phyloP scores from a whole-genome alignment of 2,888 invertebrate species.

The Patella depressa region DNA sequence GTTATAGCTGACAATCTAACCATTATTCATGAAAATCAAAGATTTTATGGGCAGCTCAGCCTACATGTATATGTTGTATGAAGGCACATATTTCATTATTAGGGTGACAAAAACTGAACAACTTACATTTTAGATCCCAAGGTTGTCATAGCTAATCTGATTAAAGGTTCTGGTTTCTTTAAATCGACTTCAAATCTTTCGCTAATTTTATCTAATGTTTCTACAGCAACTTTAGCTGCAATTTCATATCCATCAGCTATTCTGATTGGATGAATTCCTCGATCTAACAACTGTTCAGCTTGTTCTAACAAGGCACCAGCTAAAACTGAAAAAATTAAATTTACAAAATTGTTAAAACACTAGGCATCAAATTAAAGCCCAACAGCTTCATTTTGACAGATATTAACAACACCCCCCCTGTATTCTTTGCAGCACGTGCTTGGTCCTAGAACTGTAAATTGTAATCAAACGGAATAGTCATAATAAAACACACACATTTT shows the following conservation, averaged over 20 bases:
- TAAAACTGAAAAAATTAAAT: slow-evolving; percentile 74
- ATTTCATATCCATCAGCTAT: slow-evolving; percentile 99
- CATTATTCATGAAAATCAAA: too few relatives aligned
- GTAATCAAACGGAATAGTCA: too few relatives aligned
- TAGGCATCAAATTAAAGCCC: too few relatives aligned
- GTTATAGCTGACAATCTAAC: too few relatives aligned
- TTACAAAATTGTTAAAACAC: too few relatives aligned
- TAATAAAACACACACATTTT: too few relatives aligned
- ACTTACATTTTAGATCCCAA: slow-evolving; percentile 94
- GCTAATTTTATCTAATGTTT: slow-evolving; percentile 88
- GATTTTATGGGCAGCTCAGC: too few relatives aligned
- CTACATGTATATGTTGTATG: neutral
- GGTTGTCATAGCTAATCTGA: slow-evolving; percentile 97
- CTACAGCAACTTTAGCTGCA: slow-evolving; percentile 90
- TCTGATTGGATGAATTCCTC: slow-evolving; percentile 98
- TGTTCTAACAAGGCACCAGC: slow-evolving; percentile 94
- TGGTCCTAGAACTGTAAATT: too few relatives aligned
- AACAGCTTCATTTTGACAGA: too few relatives aligned
- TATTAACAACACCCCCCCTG: too few relatives aligned
- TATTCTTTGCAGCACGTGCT: too few relatives aligned
- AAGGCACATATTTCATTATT: neutral
- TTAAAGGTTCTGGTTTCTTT: slow-evolving; percentile 85
- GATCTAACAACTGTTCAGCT: slow-evolving; percentile 91
- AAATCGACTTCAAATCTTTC: slow-evolving; percentile 90
- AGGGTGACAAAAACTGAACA: neutral